Evolutionary conservation across 2,113 vertebrate genomes (phyloP), one percentile per base, ranked within the genome.

Genomic region (Colinus virginianus): DNA sequence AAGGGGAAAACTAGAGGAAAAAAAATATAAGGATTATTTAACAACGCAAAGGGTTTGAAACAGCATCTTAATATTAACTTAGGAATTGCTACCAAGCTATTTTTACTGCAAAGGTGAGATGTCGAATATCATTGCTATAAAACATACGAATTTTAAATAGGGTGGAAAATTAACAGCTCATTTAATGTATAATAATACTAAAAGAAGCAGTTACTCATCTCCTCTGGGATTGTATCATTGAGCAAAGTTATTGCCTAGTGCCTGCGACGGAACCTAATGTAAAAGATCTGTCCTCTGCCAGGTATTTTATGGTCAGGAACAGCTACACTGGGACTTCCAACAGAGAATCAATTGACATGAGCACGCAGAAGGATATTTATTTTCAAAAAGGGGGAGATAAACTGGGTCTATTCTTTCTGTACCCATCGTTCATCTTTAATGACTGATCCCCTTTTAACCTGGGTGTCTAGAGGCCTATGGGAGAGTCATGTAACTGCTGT

Each of bases 211-310:
- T 84, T 78, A 49, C 21, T 92, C 18, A 34, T 83, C 20, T 83
- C 43, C 61, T 86, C 45, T 77, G 36, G 53, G 79, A 83, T 11
- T 13, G 13, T 59, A 77, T 64, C 74, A 38, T 32, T 93, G 78
- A 74, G 40, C n/a, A 53, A 93, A 87, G n/a, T 79, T 82, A 68
- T 13, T 78, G 51, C 32, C 38, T 83, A 78, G 23, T 66, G 48
- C 16, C 78, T 58, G 83, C 11, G 72, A 61, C 1, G 3, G 17
- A 77, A 71, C 15, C 30, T 46, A 53, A 42, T 56, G 36, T 69
- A 87, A 93, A 91, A 87, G 40, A 20, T 63, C 74, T 96, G 53
- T 95, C 67, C 84, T 88, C 56, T 21, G 21, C 56, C 72, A 94
- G 59, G 59, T 92, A 80, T 95, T 95, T 92, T 96, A 85, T 34